These are phyloP conservation scores for Setophaga kirtlandii DNA, from an alignment of 2,113 vertebrate genomes.

Conservation along the genomic window DNA sequence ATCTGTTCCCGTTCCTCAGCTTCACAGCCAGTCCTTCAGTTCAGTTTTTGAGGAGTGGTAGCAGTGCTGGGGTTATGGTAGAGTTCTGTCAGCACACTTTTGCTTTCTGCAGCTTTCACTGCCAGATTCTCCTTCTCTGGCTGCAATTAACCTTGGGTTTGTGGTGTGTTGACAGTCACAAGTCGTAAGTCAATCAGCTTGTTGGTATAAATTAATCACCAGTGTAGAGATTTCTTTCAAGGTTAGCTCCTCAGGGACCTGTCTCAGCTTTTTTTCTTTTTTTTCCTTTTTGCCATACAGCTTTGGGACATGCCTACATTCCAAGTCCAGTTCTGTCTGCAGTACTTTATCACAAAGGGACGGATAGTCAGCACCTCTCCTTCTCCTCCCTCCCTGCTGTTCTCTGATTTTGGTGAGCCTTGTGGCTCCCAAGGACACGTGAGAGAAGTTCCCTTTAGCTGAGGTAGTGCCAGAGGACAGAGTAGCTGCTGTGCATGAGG, in stretches of 20 bases:
- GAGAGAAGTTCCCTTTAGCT: rapidly evolving
- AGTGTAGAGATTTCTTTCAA: neutral
- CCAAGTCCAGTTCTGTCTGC: neutral
- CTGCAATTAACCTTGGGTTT: neutral
- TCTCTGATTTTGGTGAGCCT: neutral
- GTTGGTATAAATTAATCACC: neutral
- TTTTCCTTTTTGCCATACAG: neutral
- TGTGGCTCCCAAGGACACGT: rapidly evolving
- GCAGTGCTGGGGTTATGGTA: neutral
- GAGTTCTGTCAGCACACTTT: neutral
- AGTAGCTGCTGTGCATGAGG: neutral
- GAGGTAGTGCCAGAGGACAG: neutral
- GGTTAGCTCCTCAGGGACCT: neutral
- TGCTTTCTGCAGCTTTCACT: neutral
- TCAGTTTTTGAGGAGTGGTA: neutral
- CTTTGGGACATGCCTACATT: neutral
- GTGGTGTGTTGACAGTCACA: neutral
- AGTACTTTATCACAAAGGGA: neutral
- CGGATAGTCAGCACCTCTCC: neutral
- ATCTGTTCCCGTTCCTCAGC: neutral
- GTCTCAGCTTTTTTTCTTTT: neutral
- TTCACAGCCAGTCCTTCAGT: neutral
- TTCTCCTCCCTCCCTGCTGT: neutral
- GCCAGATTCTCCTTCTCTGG: neutral
- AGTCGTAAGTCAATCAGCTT: neutral